A percentile compares a stretch with the other conserved stretches of the same genome.
These are phyloP conservation scores for Hydrolagus affinis DNA, from an alignment of 2,113 vertebrate species.

Conservation along the genomic window DNA sequence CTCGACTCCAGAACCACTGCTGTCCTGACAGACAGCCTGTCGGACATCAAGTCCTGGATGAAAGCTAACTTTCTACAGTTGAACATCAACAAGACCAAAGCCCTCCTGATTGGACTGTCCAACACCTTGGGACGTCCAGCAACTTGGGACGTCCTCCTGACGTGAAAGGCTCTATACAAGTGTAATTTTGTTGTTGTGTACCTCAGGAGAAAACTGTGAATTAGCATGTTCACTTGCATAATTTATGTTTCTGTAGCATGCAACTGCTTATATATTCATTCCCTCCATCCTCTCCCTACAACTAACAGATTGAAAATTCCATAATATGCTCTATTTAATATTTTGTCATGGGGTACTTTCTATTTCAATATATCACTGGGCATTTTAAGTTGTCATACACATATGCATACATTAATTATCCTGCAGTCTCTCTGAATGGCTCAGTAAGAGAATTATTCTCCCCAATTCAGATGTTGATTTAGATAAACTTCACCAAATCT, in stretches of 20 bases:
- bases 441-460: no score
- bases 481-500: background rate
- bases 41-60: no score
- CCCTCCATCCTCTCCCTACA: background rate
- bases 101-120: no score
- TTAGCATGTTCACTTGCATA: background rate
- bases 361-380: background rate
- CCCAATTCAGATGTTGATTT: background rate
- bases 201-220: constrained; percentile 12
- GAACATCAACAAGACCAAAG: no score
- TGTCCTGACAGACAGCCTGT: no score
- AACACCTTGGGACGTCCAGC: no score
- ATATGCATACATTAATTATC: background rate
- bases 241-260: constrained; percentile 11
- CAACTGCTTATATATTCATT: constrained; percentile 6
- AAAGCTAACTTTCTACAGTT: no score
- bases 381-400: background rate
- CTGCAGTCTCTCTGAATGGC: background rate
- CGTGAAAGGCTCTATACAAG: no score
- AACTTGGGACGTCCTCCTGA: no score
- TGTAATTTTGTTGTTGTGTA: no score
- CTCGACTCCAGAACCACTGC: no score
- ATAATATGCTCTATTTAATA: background rate
- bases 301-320: background rate
- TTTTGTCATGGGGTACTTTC: background rate